Conservation (phyloP, 2,113 vertebrate species). For the Phyllostomus hastatus region DNA sequence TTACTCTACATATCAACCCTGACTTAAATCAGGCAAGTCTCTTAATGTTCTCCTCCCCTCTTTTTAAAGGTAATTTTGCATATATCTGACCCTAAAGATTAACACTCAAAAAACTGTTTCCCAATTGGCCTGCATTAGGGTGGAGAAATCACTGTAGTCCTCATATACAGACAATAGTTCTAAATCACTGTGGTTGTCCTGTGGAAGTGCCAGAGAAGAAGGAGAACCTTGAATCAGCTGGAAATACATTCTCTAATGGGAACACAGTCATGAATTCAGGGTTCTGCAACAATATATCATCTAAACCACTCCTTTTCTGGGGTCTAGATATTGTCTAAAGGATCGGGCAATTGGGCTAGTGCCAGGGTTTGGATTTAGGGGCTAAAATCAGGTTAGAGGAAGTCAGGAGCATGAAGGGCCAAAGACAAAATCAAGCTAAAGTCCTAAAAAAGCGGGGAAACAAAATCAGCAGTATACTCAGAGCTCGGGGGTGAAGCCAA, state of each 20-base stretch:
- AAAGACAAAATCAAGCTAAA: neutral
- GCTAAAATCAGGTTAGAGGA: neutral
- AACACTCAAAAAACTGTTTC: neutral
- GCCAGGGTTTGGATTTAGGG: neutral
- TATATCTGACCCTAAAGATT: neutral
- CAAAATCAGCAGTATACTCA: neutral
- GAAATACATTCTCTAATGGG: neutral
- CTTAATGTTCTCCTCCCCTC: neutral
- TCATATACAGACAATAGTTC: neutral
- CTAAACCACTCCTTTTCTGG: neutral
- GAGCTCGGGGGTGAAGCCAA: neutral
- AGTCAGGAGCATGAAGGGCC: neutral
- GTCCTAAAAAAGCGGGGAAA: neutral
- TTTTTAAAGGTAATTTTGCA: neutral
- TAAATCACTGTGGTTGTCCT: neutral
- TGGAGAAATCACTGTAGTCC: neutral
- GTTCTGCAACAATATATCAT: neutral
- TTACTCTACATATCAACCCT: neutral
- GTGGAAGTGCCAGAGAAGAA: neutral
- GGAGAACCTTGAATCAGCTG: neutral
- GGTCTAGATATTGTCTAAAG: neutral
- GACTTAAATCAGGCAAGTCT: neutral
- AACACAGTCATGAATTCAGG: conserved; percentile 3
- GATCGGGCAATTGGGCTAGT: neutral
- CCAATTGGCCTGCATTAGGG: neutral